Base-by-base conservation (phyloP, 1,140 invertebrate species). In the Odontomachus brunneus region DNA sequence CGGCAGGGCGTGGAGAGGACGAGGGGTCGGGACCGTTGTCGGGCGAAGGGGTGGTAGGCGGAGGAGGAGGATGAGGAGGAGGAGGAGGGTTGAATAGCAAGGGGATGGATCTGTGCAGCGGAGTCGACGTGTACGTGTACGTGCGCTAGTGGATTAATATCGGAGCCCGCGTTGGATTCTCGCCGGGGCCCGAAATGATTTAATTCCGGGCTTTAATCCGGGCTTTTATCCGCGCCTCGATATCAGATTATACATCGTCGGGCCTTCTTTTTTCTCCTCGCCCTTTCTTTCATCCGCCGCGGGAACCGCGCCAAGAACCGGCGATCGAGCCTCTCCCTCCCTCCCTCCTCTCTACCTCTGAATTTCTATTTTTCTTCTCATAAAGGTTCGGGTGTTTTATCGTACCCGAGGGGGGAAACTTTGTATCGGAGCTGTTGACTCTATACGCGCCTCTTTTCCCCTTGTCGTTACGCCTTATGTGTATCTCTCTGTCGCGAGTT, bases 151-250 rank as follows among this genome's bases (percentile, higher is more conserved):
- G 75, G 51, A 80, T 80, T 80, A 80, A 80, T 80, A 71, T 71
- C 75, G 60, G 44, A 59, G 33, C 5, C 33, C 19, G 72, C 38
- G 38, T 17, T 29, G 44, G 60, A 38, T 55, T 24, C 62, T 44
- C 38, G 48, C 49, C 62, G 11, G 75, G n/a, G 51, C 65, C 38
- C 65, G 22, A 80, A 71, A 80, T 80, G 75, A 80, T 80, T 80
- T 80, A 80, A 80, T 80, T 80, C 65, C 65, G 33, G 65, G 33
- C 69, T 80, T 80, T 80, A 71, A 80, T 80, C 65, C 33, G 33
- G 17, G n/a, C 73, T 57, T 69, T 78, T 78, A 78, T 78, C 63
- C n/a, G 7, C 75, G 75, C 65, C 51, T 57, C 51, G 65, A 71
- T 80, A 80, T 57, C 65, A 80, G 65, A 80, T 80, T 71, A 71